These are phyloP conservation scores for Drosophila glabriapex DNA, from an alignment of 2,888 invertebrate genomes.

Conservation along the genomic window DNA sequence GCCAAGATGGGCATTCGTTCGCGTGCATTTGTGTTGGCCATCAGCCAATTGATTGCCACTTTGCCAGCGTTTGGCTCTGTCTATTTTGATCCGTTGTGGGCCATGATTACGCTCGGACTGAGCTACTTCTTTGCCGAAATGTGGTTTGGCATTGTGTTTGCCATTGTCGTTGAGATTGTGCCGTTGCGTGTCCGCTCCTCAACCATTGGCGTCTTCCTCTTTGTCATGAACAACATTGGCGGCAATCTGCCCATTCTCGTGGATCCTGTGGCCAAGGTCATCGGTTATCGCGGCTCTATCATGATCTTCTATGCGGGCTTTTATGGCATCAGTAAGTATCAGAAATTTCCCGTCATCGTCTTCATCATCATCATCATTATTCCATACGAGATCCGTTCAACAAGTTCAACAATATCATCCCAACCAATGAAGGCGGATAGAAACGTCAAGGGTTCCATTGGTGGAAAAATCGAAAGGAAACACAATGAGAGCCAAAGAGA, in stretches of 20 bases:
- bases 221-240: conserved; percentile 97
- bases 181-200: conserved; percentile 93
- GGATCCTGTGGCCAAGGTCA: conserved; percentile 92
- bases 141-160: conserved; percentile 97
- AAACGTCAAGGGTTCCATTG: too few species aligned
- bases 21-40: conserved; percentile 91
- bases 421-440: too few species aligned
- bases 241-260: conserved; percentile 95
- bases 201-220: conserved; percentile 94
- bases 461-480: too few species aligned
- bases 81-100: conserved; percentile 92
- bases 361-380: not conserved
- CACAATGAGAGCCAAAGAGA: too few species aligned
- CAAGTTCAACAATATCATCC: too few species aligned
- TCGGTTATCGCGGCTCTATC: conserved; percentile 93
- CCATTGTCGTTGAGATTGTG: conserved; percentile 95
- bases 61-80: conserved; percentile 95
- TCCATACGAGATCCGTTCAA: not conserved
- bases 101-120: conserved; percentile 94
- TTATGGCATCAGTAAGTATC: conserved; percentile 90
- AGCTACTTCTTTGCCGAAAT: conserved; percentile 97
- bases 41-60: conserved; percentile 93
- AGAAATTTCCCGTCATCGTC: not conserved
- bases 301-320: conserved; percentile 96
- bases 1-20: conserved; percentile 94